Evolutionary conservation across 2,888 invertebrate species (phyloP), one percentile per base, ranked within the genome.

Genomic region (Reticulitermes lucifugus): DNA sequence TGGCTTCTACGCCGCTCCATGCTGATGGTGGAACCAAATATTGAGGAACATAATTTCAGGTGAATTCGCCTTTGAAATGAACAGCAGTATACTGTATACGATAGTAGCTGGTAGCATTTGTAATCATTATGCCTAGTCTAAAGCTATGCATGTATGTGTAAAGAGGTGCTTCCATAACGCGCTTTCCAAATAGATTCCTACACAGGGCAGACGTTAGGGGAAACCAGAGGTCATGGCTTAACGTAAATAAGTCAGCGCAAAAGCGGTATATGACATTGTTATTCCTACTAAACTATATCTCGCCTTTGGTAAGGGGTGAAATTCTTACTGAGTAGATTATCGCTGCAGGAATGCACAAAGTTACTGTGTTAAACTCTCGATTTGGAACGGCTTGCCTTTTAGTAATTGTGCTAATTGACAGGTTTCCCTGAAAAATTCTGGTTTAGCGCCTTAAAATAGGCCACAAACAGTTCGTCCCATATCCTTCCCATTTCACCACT

Each of bases 81-180:
- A 25, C 65, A 65, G 65, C 65, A 25, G n/a, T n/a, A 7, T 65
- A 10, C 12, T 9, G 46, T 12, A 9, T 46, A 9, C 7, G 65
- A 6, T n/a, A 65, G 9, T 6, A 25, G 25, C 65, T n/a, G 65
- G 65, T 25, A 65, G 5, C 65, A 65, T 65, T 65, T 65, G 65
- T 65, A 65, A 65, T 65, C 65, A 65, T 65, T 25, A 65, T 25
- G 65, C 65, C n/a, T 25, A 25, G 25, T 25, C 65, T 65, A 65
- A 65, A 65, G 65, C 65, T n/a, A 65, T 2, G 65, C 65, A 65
- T 65, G 25, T 65, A n/a, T 65, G 65, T 65, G 65, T n/a, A 65
- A 25, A 65, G 65, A 12, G 65, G 25, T n/a, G 25, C 65, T 65
- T n/a, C 65, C 25, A n/a, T 65, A 65, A 25, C n/a, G 25, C 25